Evolutionary conservation across 2,113 vertebrate species (phyloP).

Genomic region (Malurus elegans): DNA sequence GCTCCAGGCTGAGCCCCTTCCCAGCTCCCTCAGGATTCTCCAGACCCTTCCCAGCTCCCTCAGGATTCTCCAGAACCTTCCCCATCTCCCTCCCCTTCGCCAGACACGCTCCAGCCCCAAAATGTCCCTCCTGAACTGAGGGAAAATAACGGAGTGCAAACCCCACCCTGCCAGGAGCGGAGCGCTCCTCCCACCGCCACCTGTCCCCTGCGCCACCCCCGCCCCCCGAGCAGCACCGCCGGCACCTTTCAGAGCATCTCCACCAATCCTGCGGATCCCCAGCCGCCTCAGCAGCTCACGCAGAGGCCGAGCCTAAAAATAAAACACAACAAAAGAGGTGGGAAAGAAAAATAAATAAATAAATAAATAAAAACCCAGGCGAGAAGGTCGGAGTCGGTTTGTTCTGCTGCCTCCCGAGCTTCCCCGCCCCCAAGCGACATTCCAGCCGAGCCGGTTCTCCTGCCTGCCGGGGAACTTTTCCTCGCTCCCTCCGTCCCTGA

Average conservation of each 20-base stretch:
- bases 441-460: neutral
- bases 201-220: neutral
- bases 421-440: neutral
- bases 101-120: neutral
- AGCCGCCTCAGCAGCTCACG: neutral
- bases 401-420: neutral
- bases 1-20: neutral
- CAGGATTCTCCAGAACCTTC: neutral
- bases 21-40: neutral
- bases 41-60: neutral
- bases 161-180: neutral
- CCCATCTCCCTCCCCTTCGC: neutral
- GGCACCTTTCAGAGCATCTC: conserved; percentile 6
- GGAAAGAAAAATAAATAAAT: accelerated
- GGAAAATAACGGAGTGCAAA: neutral
- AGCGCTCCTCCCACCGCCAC: neutral
- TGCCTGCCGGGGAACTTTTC: neutral
- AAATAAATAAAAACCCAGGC: neutral
- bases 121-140: neutral
- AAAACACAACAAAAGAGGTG: neutral
- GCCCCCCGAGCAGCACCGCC: accelerated
- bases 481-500: neutral
- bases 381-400: neutral
- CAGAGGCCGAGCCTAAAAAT: neutral
- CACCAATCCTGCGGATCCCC: conserved; percentile 1